These are phyloP conservation scores for Geococcyx californianus DNA, from an alignment of 2,113 vertebrate species.

Conservation along the genomic window DNA sequence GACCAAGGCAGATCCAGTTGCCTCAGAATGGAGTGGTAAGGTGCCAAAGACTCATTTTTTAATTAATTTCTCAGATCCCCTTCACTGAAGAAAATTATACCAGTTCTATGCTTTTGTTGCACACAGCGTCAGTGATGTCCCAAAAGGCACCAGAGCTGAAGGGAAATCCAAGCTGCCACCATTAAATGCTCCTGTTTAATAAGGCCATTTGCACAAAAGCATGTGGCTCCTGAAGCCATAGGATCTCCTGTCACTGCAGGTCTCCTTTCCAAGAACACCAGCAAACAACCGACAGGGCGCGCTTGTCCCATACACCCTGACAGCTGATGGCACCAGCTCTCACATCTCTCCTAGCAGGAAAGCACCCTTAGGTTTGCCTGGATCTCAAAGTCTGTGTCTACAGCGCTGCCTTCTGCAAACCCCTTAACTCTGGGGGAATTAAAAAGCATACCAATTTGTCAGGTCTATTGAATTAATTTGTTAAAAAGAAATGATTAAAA, in stretches of 20 bases:
- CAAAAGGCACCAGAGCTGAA: background rate
- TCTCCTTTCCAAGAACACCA: background rate
- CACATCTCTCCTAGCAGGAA: background rate
- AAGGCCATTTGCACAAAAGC: background rate
- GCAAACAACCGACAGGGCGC: background rate
- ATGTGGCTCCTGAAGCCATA: background rate
- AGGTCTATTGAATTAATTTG: background rate
- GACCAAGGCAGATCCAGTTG: background rate
- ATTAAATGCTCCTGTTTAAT: background rate
- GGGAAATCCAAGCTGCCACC: background rate
- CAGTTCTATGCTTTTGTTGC: background rate
- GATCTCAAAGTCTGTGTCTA: background rate
- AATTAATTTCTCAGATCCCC: background rate
- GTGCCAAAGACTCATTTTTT: background rate
- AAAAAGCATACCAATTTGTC: background rate
- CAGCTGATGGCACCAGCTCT: background rate
- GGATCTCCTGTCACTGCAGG: background rate
- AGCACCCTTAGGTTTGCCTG: background rate
- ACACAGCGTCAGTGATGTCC: background rate
- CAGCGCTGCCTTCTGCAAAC: background rate
- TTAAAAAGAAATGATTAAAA: slow-evolving; percentile 28
- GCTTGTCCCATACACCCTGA: background rate
- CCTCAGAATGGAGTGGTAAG: background rate
- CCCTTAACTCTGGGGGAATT: background rate
- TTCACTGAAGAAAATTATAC: background rate